Base-by-base conservation (phyloP, 2,888 invertebrate genomes). In the Idaea dimidiata region DNA sequence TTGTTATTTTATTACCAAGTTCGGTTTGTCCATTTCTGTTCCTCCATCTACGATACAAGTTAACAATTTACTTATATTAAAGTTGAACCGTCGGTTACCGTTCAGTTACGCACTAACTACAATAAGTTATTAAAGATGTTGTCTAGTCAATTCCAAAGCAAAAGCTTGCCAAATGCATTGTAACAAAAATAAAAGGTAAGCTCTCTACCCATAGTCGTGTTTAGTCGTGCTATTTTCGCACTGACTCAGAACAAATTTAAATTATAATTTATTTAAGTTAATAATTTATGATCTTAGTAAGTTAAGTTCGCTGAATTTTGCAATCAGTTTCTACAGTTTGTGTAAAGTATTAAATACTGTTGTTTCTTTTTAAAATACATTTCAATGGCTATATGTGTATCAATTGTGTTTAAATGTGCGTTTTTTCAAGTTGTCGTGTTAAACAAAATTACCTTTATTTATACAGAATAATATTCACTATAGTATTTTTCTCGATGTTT, bases 401-500 rank as follows among this genome's bases (percentile, higher is more conserved):
- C 43, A 43, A 43, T 10, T 10, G 7, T 14, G 10, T 24, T 24
- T 24, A 24, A n/a, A n/a, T n/a, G n/a, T n/a, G n/a, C n/a, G 32
- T 43, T 43, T 43, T 10, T 43, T 43, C 5, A 43, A 43, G 43
- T 14, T 0, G 2, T 14, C 43, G 14, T 43, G 43, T 43, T 43
- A 43, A 8, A 8, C 10, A 1, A 43, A 43, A 43, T 43, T 1
- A 14, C 10, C 43, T 43, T 43, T 10, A 43, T 43, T 43, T 43
- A 43, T 43, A 43, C 43, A 43, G 43, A 43, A 43, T 43, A 43
- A 43, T 14, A 14, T 43, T 43, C 43, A 43, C 43, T 43, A 43
- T 43, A 79, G 77, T 84, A 83, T 86, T 86, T 87, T 87, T 86
- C 81, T 78, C 80, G 82, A 74, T 72, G 73, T 74, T 73, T 72